A percentile compares a stretch with the other conserved stretches of the same genome.
Conservation (phyloP, 2,113 vertebrate species). For the Camelus bactrianus region DNA sequence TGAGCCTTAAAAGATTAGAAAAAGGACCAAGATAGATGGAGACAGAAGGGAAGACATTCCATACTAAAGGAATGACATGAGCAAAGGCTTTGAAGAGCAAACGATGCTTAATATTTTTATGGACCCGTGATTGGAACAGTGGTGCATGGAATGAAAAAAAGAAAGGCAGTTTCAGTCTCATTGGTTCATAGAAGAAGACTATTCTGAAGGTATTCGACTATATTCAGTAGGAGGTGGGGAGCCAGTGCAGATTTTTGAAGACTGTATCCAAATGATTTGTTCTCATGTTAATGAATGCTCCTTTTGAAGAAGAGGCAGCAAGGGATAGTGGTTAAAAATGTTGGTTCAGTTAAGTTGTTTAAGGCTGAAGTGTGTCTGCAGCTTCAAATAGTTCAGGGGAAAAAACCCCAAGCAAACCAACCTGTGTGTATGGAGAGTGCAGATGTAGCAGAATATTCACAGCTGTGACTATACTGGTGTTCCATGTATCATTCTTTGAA, state of each 20-base stretch:
- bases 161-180: background rate
- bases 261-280: background rate
- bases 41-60: background rate
- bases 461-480: background rate
- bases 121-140: background rate
- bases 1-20: background rate
- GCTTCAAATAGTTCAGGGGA: background rate
- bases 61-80: background rate
- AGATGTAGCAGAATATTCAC: background rate
- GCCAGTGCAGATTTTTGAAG: background rate
- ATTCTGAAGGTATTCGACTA: background rate
- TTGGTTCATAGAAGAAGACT: background rate
- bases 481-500: background rate
- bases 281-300: background rate
- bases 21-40: background rate
- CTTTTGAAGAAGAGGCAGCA: conserved; percentile 27
- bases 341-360: background rate
- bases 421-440: background rate
- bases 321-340: background rate
- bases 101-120: background rate
- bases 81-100: background rate
- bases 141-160: background rate
- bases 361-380: background rate
- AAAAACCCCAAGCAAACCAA: background rate
- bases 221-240: background rate